phyloP scores from a whole-genome alignment of 1,140 invertebrate species.

The Telenomus remus region DNA sequence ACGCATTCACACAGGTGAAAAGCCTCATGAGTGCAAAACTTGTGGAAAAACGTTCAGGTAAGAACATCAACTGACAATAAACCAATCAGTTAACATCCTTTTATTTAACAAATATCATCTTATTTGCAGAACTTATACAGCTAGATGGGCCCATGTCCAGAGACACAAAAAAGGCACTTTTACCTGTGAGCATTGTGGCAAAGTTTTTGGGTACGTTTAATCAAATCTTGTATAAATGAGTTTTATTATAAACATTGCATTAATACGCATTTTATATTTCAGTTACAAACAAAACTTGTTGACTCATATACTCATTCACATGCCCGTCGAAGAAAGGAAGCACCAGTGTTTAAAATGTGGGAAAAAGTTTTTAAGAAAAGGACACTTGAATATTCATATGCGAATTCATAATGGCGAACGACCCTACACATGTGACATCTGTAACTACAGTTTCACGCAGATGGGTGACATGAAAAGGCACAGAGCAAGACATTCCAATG shows the following conservation, averaged over 20 bases:
- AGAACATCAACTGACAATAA: no score
- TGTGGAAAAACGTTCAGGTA: slow-evolving; percentile 73
- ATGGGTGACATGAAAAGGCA: slow-evolving; percentile 67
- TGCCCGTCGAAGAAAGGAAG: slow-evolving; percentile 59
- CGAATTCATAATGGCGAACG: slow-evolving; percentile 83
- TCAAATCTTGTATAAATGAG: not conserved
- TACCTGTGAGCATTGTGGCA: slow-evolving; percentile 60
- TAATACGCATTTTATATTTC: slow-evolving; percentile 11
- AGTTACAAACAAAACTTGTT: slow-evolving; percentile 62
- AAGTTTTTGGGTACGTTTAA: slow-evolving; percentile 54
- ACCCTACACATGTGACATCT: slow-evolving; percentile 77
- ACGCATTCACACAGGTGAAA: slow-evolving; percentile 77
- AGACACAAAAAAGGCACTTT: slow-evolving; percentile 57
- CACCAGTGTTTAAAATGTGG: slow-evolving; percentile 67
- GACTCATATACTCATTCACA: slow-evolving; percentile 58
- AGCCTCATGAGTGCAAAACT: slow-evolving; percentile 76
- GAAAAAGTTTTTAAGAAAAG: slow-evolving; percentile 66
- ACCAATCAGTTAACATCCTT: not conserved
- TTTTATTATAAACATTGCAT: not conserved
- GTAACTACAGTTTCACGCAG: slow-evolving; percentile 66
- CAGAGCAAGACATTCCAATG: slow-evolving; percentile 58
- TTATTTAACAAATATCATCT: not conserved
- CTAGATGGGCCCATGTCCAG: slow-evolving; percentile 59
- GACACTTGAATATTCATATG: slow-evolving; percentile 69
- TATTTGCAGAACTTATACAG: slow-evolving; percentile 56